phyloP scores from a whole-genome alignment of 2,113 vertebrate genomes.

The Labeo catla region DNA sequence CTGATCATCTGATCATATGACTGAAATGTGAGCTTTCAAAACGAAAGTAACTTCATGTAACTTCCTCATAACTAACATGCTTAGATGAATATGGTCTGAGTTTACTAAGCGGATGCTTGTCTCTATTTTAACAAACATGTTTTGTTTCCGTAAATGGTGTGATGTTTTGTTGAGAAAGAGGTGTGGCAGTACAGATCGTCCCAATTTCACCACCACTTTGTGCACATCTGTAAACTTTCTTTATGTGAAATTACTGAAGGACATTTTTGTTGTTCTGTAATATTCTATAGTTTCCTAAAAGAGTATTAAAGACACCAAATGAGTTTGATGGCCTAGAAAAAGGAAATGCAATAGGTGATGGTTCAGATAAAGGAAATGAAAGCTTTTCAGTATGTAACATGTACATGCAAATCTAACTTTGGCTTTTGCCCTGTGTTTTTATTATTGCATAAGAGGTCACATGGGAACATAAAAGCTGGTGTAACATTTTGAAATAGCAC shows the following conservation, averaged over 20 bases:
- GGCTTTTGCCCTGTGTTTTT: background rate
- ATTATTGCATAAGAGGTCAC: background rate
- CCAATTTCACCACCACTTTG: background rate
- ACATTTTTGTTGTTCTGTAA: background rate
- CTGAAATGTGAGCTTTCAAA: background rate
- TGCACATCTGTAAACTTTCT: background rate
- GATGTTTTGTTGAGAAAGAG: background rate
- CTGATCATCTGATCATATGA: background rate
- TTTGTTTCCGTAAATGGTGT: background rate
- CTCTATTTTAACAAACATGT: background rate
- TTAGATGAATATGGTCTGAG: background rate
- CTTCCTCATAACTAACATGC: background rate
- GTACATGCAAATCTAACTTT: background rate
- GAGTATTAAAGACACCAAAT: background rate
- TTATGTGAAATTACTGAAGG: background rate
- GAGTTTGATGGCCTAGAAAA: background rate
- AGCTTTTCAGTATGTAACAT: background rate
- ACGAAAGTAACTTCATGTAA: background rate
- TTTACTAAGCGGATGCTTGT: background rate
- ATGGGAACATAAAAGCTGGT: background rate
- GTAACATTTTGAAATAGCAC: background rate
- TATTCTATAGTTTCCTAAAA: background rate
- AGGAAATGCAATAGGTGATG: background rate
- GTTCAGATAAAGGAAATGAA: background rate
- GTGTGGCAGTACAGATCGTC: background rate